A percentile compares a stretch with the other conserved stretches of the same genome.
Evolutionary conservation across 2,888 invertebrate genomes (phyloP).

Genomic region (Dyspetes luteomarginatus): DNA sequence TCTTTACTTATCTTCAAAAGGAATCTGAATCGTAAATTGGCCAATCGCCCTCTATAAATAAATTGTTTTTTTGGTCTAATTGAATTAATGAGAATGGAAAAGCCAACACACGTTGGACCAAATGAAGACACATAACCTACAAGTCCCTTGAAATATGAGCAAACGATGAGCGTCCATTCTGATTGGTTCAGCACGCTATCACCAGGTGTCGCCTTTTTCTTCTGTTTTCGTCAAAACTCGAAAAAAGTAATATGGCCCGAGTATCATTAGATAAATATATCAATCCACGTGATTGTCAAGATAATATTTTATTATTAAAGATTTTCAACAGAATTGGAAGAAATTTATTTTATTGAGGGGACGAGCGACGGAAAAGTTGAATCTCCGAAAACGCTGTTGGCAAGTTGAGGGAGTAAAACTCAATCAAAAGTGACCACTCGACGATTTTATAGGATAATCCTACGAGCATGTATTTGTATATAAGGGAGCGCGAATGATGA

Average conservation of each 20-base stretch:
- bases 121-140: neutral
- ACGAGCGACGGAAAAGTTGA: neutral
- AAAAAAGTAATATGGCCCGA: neutral
- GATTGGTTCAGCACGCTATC: conserved; percentile 5
- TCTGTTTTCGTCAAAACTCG: neutral
- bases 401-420: conserved; percentile 51
- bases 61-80: too few species aligned
- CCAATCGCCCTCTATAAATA: too few species aligned
- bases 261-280: neutral
- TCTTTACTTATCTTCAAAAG: too few species aligned
- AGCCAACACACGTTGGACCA: too few species aligned
- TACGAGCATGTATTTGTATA: conserved; percentile 44
- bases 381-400: neutral
- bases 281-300: conserved; percentile 2
- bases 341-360: conserved; percentile 25
- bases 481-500: conserved; percentile 40
- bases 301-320: conserved; percentile 10
- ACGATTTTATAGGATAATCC: conserved; percentile 76
- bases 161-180: neutral
- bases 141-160: neutral
- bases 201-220: neutral
- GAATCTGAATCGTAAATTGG: too few species aligned
- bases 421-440: conserved; percentile 79
- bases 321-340: conserved; percentile 17
- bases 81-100: too few species aligned